Conservation (phyloP, 2,888 invertebrate genomes). For the Hartigia nigra region DNA sequence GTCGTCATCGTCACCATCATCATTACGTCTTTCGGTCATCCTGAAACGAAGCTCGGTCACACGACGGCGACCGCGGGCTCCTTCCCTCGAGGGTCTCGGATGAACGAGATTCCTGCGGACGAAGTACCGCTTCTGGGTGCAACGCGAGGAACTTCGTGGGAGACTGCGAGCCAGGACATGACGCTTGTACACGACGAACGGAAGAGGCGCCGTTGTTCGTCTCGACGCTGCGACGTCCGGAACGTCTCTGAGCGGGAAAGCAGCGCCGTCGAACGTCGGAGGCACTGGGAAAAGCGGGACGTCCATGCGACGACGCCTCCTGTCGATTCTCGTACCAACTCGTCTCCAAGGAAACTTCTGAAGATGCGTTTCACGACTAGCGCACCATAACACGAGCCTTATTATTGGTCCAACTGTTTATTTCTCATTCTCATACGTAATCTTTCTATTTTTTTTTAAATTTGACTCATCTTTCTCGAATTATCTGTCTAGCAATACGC, state of each 20-base stretch:
- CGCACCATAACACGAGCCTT: not conserved
- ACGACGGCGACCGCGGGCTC: constrained; percentile 31
- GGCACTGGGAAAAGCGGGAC: constrained; percentile 59
- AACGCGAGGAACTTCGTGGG: constrained; percentile 25
- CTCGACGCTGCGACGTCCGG: constrained; percentile 35
- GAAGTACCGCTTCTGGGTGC: constrained; percentile 23
- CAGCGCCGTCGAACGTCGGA: constrained; percentile 45
- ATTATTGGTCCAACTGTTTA: not conserved
- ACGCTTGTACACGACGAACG: constrained; percentile 31
- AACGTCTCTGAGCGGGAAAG: constrained; percentile 42
- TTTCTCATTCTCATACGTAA: not conserved
- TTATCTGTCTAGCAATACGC: not conserved
- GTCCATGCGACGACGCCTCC: constrained; percentile 45
- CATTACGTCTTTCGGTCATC: constrained; percentile 49
- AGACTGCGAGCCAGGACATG: constrained; percentile 31
- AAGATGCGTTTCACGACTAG: not conserved
- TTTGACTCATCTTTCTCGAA: not conserved
- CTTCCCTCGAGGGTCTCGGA: constrained; percentile 31
- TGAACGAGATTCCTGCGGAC: constrained; percentile 41
- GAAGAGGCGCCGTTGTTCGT: constrained; percentile 27
- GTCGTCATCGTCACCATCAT: constrained; percentile 34
- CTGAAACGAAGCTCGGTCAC: constrained; percentile 49
- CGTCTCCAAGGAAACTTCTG: not conserved
- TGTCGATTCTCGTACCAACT: not conserved
- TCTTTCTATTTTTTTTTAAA: not conserved